phyloP scores from a whole-genome alignment of 2,888 invertebrate species.

The Ormyrus rosae region DNA sequence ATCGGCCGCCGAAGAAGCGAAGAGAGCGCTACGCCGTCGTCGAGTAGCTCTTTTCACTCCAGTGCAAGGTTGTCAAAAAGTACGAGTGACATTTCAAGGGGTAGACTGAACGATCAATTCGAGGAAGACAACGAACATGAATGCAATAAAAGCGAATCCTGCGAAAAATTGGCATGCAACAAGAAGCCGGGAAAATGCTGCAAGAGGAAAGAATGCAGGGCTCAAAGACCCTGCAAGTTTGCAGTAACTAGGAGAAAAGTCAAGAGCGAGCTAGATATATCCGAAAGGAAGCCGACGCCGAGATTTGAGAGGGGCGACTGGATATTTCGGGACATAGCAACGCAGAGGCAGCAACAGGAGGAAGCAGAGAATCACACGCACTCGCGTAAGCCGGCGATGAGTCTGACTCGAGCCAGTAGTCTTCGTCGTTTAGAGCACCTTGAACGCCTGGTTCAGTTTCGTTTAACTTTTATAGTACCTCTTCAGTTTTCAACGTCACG shows the following conservation, averaged over 20 bases:
- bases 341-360: background rate
- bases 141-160: conserved; percentile 43
- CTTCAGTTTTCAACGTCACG: background rate
- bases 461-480: conserved; percentile 19
- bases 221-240: background rate
- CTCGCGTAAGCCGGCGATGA: conserved; percentile 55
- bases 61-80: conserved; percentile 48
- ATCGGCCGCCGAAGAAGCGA: conserved; percentile 59
- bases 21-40: conserved; percentile 39
- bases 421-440: conserved; percentile 44
- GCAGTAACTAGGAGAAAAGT: conserved; percentile 60
- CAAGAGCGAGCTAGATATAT: conserved; percentile 69
- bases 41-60: conserved; percentile 45
- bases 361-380: conserved; percentile 28
- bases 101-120: conserved; percentile 43
- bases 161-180: conserved; percentile 58
- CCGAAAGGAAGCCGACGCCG: conserved; percentile 66
- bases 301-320: conserved; percentile 65
- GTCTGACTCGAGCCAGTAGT: conserved; percentile 41
- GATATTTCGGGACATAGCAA: conserved; percentile 63
- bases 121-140: conserved; percentile 60
- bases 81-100: conserved; percentile 61
- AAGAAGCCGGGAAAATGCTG: conserved; percentile 47
- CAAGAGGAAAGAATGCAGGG: background rate
- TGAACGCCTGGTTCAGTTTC: conserved; percentile 68